A percentile compares a stretch with the other conserved stretches of the same genome.
Conservation (phyloP, 1,140 invertebrate species). For the Scaptomyza pallida region DNA sequence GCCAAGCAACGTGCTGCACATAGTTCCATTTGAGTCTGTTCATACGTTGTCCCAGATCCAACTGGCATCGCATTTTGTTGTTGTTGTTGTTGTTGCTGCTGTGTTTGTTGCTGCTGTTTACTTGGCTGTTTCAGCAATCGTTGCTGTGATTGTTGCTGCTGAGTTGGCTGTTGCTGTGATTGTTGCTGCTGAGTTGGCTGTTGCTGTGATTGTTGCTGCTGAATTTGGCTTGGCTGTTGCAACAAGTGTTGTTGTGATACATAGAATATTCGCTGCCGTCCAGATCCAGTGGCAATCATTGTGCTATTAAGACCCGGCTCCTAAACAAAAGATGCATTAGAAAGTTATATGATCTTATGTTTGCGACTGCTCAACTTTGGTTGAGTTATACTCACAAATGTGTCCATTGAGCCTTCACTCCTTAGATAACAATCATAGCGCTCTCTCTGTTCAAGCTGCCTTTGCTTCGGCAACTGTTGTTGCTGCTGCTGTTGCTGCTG, state of each 20-base stretch:
- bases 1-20: too few relatives aligned
- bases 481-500: not conserved
- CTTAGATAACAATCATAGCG: not conserved
- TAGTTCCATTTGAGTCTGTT: not conserved
- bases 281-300: not conserved
- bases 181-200: not conserved
- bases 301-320: conserved; percentile 10
- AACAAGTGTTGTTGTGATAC: too few relatives aligned
- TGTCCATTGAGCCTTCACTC: not conserved
- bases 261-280: not conserved
- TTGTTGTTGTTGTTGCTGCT: not conserved
- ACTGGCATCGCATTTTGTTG: not conserved
- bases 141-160: too few relatives aligned
- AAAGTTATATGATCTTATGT: not conserved
- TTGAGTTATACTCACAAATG: conserved; percentile 3
- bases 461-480: not conserved
- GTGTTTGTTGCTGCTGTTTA: not conserved
- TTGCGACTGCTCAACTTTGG: not conserved
- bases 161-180: too few relatives aligned
- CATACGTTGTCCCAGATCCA: not conserved
- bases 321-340: not conserved
- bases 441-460: not conserved
- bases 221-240: not conserved
- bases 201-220: too few relatives aligned
- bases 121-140: not conserved